A percentile compares a stretch with the other conserved stretches of the same genome.
Evolutionary conservation across 2,888 invertebrate species (phyloP).

Genomic region (Stratiomys singularior): DNA sequence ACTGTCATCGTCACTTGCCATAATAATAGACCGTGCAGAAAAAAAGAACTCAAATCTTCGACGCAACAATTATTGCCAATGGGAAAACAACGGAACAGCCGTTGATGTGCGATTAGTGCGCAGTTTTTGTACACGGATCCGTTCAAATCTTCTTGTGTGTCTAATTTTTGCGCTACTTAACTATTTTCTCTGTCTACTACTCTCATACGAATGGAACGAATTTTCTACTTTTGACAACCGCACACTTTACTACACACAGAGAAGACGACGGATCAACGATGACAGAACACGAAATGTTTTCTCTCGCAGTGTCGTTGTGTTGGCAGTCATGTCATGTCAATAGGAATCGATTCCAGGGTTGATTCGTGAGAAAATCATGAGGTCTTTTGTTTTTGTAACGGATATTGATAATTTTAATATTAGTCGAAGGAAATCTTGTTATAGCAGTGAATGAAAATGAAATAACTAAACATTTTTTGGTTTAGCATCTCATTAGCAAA

Average conservation of each 20-base stretch:
- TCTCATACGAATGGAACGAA: constrained; percentile 5
- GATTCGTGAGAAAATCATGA: not conserved
- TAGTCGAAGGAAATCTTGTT: no score
- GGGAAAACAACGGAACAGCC: not conserved
- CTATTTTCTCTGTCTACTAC: not conserved
- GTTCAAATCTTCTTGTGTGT: not conserved
- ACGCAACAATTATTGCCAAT: constrained; percentile 16
- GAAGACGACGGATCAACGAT: not conserved
- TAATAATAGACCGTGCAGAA: constrained; percentile 26
- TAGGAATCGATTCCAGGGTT: not conserved
- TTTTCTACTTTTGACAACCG: constrained; percentile 46
- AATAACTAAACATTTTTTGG: no score
- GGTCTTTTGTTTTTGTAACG: not conserved
- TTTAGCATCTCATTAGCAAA: no score
- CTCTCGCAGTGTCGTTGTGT: not conserved
- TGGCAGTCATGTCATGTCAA: not conserved
- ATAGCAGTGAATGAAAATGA: no score
- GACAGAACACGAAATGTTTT: constrained; percentile 42
- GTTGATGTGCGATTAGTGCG: not conserved
- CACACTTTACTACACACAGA: constrained; percentile 30
- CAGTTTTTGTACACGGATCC: not conserved
- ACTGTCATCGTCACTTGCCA: constrained; percentile 48
- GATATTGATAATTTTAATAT: no score
- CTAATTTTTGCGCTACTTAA: not conserved
- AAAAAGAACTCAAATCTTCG: constrained; percentile 6